Base-by-base conservation (phyloP, 2,888 invertebrate genomes). In the Cantharis rustica region DNA sequence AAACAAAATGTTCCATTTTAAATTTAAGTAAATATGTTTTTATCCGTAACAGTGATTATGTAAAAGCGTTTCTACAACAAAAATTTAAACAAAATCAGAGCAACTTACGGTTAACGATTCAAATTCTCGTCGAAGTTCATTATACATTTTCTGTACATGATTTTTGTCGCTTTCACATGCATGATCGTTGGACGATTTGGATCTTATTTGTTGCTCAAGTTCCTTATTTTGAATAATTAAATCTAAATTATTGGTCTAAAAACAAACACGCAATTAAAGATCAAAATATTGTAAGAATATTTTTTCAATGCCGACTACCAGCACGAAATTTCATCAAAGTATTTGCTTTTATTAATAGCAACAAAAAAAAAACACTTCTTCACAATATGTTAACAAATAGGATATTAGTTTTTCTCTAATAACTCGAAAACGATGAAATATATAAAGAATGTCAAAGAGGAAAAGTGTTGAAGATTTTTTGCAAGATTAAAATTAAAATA, bases 221-320 rank as follows among this genome's bases (percentile, higher is more conserved):
- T 87, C 86, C 15, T 85, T 84, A 77, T 86, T 87, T 78, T 88
- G 86, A n/a, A 75, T 75, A 81, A 85, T 84, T 31, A 86, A 63
- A 78, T 86, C 83, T 81, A 86, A 73, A 85, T 88, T 86, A 79
- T 86, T 83, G 31, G 83, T 83, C 88, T 88, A 73, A 75, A 83
- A 83, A 77, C 47, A 79, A 72, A 26, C 10, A 16, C 20, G 10
- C 47, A 61, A 47, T n/a, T 70, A 47, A 70, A 16, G 10, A 10
- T 27, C 26, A 27, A 27, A 27, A 27, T 27, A 10, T 0, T 27
- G 26, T 27, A 23, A 68, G 70, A 15, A 31, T 13, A 13, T 5
- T 13, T 13, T 31, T 31, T 23, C 9, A 23, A 13, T 31, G 13
- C 31, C 1, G 11, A 5, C 13, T 13, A 11, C 13, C 13, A 31